Conservation (phyloP, 1,140 invertebrate species). For the Bombus balteatus region DNA sequence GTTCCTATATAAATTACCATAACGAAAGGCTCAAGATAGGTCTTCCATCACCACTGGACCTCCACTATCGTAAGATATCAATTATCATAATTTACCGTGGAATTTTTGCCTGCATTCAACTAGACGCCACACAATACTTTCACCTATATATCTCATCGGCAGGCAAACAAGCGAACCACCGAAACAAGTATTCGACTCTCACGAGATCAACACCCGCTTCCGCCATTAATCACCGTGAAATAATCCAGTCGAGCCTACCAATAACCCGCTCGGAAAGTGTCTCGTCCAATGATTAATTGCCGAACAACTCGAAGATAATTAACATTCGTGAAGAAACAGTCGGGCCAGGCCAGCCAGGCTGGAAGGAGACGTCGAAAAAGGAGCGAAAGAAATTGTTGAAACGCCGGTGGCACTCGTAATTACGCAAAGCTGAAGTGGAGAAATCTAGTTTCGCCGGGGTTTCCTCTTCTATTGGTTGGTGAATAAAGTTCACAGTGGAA, state of each 20-base stretch:
- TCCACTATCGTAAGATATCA: background rate
- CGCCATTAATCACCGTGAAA: slow-evolving; percentile 35
- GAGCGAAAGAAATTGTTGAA: background rate
- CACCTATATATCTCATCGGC: background rate
- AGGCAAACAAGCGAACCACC: background rate
- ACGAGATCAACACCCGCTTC: slow-evolving; percentile 16
- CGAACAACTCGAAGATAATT: slow-evolving; percentile 29
- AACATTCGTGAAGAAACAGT: slow-evolving; percentile 26
- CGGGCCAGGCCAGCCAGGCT: background rate
- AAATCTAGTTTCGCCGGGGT: background rate
- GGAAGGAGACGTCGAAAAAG: background rate
- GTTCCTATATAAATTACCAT: background rate
- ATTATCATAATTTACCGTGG: background rate
- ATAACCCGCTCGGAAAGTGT: slow-evolving; percentile 20
- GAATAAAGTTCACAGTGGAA: background rate
- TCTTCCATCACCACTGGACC: background rate
- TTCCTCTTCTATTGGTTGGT: background rate
- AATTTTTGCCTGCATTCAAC: background rate
- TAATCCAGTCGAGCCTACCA: slow-evolving; percentile 27
- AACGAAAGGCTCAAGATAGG: background rate
- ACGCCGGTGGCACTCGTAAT: background rate
- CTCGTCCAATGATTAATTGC: slow-evolving; percentile 38
- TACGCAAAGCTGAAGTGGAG: background rate
- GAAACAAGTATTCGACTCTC: background rate
- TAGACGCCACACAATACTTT: background rate